Percentiles rank a stretch among this genome's conserved stretches.
phyloP scores from a whole-genome alignment of 2,797 vertebrate species.

The Lophotriccus pileatus region DNA sequence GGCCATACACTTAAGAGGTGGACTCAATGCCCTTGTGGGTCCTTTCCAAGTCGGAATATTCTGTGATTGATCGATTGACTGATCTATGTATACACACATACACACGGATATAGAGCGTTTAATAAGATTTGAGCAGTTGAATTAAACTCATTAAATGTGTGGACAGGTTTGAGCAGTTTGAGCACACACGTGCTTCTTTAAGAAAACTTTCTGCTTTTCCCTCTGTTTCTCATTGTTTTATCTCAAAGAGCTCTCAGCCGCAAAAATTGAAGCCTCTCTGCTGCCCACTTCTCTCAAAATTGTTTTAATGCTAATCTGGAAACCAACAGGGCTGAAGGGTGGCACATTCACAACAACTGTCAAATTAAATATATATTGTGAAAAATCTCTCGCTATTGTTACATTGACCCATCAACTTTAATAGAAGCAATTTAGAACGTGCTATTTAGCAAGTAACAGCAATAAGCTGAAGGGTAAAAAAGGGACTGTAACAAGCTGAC shows the following conservation, averaged over 20 bases:
- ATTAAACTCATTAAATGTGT: not conserved
- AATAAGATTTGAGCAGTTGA: not conserved
- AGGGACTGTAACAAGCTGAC: not conserved
- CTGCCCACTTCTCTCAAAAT: not conserved
- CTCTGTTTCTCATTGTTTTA: not conserved
- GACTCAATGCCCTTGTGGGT: not conserved
- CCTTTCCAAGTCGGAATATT: not conserved
- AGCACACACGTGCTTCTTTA: not conserved
- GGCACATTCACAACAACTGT: not conserved
- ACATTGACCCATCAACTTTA: not conserved
- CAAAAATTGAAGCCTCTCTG: not conserved
- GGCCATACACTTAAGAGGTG: not conserved
- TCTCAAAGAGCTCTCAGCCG: not conserved
- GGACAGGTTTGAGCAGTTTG: not conserved
- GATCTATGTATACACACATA: not conserved
- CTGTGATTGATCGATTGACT: not conserved
- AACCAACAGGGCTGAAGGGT: not conserved
- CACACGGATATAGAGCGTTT: not conserved
- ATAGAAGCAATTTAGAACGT: not conserved
- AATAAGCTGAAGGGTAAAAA: not conserved
- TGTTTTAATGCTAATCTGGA: not conserved
- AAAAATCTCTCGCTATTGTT: not conserved
- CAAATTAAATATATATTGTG: not conserved
- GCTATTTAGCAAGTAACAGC: not conserved
- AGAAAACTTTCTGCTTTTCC: not conserved